phyloP scores from a whole-genome alignment of 2,888 invertebrate species.

The Metopia argyrocephala region DNA sequence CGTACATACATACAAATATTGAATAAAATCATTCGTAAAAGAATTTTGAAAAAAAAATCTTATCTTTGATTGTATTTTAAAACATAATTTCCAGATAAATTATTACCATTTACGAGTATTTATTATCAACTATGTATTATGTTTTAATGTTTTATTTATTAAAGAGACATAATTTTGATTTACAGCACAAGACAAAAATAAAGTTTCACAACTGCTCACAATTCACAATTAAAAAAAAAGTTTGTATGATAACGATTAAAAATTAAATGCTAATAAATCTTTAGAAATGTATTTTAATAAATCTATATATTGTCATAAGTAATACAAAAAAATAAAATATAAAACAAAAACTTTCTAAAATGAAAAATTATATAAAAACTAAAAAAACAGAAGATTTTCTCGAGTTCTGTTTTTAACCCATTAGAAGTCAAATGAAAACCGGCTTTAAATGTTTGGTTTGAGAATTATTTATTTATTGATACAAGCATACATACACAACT shows the following conservation, averaged over 20 bases:
- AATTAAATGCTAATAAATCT: conserved; percentile 8
- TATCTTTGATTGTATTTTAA: conserved; percentile 37
- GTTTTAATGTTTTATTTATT: conserved; percentile 39
- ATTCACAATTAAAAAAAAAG: conserved; percentile 52
- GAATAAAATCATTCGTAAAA: neutral
- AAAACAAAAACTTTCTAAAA: too few relatives aligned
- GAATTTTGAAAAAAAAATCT: conserved; percentile 30
- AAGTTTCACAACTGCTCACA: conserved; percentile 49
- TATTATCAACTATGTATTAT: conserved; percentile 18
- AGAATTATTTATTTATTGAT: too few relatives aligned
- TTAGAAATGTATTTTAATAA: too few relatives aligned
- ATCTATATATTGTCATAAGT: too few relatives aligned
- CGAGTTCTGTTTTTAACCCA: too few relatives aligned
- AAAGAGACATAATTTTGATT: conserved; percentile 62
- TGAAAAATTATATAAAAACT: too few relatives aligned
- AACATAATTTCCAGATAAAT: conserved; percentile 43
- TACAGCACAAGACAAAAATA: conserved; percentile 22
- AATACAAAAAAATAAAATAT: too few relatives aligned
- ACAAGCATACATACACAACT: too few relatives aligned
- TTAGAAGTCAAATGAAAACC: too few relatives aligned
- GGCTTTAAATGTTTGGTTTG: too few relatives aligned
- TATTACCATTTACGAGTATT: neutral
- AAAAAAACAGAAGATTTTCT: too few relatives aligned
- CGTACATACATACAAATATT: too few relatives aligned
- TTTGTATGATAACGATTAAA: neutral